Evolutionary conservation across 2,113 vertebrate genomes (phyloP), one percentile per base, ranked within the genome.

Genomic region (Oncorhynchus nerka): DNA sequence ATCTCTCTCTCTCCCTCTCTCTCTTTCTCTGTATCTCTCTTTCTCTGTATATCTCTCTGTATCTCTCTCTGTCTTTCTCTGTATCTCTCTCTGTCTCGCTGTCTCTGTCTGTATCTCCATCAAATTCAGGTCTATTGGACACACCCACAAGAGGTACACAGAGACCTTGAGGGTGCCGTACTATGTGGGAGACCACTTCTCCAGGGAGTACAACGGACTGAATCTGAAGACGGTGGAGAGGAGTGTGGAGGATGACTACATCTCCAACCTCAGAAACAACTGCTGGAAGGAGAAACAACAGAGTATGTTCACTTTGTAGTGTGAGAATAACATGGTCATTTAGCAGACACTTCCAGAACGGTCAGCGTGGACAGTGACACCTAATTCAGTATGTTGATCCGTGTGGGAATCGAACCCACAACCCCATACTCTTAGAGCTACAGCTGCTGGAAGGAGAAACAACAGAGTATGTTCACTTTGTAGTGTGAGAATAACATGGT

Each of bases 201-300:
- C 93, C 0, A 92, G 94, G 19, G 97, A 99, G 19, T 95, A 96
- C 86, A 95, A 89, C 0, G 96, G 96, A 9, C 74, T 89, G 0
- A 95, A 94, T 82, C 92, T 98, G 85, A 97, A 95, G 75, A 94
- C 92, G 0, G 86, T 99, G 7, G 97, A 99, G 72, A 90, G 93
- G 61, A 95, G 93, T 0, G 97, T 99, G 83, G 98, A 99, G 88
- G 98, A 99, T 0, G 97, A 99, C 78, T 99, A 95, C 6, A 95
- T 99, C 71, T 97, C 97, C 75, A 97, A 95, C 84, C 96, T 99
- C 32, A 94, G 97, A 65, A 99, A 99, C 89, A 99, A 97, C 88
- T 99, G 98, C 93, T 99, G 97, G 98, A 99, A 98, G 61, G 97
- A 99, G 85, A 99, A 98, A 84, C 98, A 99, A 70, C 97, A 99